These are phyloP conservation scores for Coecobrya sp. DNA, from an alignment of 2,888 invertebrate species.

Conservation along the genomic window DNA sequence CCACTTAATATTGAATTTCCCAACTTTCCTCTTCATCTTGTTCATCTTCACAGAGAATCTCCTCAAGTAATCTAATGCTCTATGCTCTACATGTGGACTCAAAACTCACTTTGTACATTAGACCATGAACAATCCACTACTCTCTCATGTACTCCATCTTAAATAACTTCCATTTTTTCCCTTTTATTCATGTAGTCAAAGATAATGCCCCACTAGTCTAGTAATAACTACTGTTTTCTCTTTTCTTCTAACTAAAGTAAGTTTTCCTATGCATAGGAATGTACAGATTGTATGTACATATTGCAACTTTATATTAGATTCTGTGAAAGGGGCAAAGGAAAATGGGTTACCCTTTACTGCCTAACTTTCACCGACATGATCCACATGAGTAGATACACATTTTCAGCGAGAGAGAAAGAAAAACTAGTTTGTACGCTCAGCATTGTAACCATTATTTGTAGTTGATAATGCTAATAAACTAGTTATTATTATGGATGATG, in stretches of 20 bases:
- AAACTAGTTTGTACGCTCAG: too few species aligned
- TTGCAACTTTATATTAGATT: too few species aligned
- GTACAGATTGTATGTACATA: too few species aligned
- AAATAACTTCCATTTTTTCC: slow-evolving; percentile 37
- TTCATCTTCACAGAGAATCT: slow-evolving; percentile 3
- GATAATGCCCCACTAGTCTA: slow-evolving; percentile 10
- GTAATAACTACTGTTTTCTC: neutral
- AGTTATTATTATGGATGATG: neutral
- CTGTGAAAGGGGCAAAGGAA: neutral
- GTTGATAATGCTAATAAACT: neutral
- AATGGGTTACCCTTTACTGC: neutral
- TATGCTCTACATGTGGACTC: neutral
- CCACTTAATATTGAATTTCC: slow-evolving; percentile 46
- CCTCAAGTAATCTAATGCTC: slow-evolving; percentile 36
- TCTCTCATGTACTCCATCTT: slow-evolving; percentile 6
- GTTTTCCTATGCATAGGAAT: too few species aligned
- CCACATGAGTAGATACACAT: neutral
- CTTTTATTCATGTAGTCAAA: slow-evolving; percentile 4
- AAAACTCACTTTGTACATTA: slow-evolving; percentile 11
- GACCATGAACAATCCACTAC: slow-evolving; percentile 11
- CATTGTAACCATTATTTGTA: neutral
- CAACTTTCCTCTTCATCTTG: slow-evolving; percentile 33
- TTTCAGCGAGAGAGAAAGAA: too few species aligned
- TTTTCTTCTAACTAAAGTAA: neutral
- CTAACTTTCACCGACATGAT: neutral